Base-by-base conservation (phyloP, 2,113 vertebrate species). In the Hemichromis elongatus region DNA sequence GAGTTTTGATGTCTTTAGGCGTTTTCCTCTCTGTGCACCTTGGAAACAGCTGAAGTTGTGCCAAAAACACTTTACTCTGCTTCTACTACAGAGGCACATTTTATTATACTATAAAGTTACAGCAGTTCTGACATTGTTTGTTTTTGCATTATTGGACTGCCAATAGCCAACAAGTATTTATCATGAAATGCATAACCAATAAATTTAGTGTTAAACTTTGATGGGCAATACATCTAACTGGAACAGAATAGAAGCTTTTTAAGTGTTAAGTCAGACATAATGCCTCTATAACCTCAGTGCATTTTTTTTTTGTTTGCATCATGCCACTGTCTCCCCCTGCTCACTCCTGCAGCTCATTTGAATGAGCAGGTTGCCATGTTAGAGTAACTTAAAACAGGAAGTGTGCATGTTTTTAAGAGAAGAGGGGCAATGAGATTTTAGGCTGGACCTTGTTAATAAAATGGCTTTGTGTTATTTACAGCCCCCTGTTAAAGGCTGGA, bases 401-500 rank as follows among this genome's bases (percentile, higher is more conserved):
- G 91, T 45, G 89, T 88, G 92, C 50, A 12, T 5, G 45, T 81
- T 90, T 19, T 92, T 91, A 89, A 92, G 88, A 88, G 86, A 86
- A 50, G 45, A 86, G 88, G 81, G 81, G 89, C 88, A 82, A 89
- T 26, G 79, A 86, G 68, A 88, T 93, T 86, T 88, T 82, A 79
- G 91, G 85, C 93, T 90, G 94, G 90, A 86, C 24, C 92, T 91
- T 80, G 53, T 95, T 95, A 95, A 93, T 94, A 90, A 91, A 94
- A 94, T 84, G 83, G 90, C 91, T 92, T 89, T 88, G 90, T 90
- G 93, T 95, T 95, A 95, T 95, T 95, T 95, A 95, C 81, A 88
- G 79, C 90, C 89, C 70, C 90, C 90, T 90, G 91, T 95, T 95
- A 95, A 95, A 89, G 81, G 77, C 89, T 92, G 89, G 83, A 81